These are phyloP conservation scores for Dendrolimus punctatus DNA, from an alignment of 1,140 invertebrate genomes.

Conservation along the genomic window DNA sequence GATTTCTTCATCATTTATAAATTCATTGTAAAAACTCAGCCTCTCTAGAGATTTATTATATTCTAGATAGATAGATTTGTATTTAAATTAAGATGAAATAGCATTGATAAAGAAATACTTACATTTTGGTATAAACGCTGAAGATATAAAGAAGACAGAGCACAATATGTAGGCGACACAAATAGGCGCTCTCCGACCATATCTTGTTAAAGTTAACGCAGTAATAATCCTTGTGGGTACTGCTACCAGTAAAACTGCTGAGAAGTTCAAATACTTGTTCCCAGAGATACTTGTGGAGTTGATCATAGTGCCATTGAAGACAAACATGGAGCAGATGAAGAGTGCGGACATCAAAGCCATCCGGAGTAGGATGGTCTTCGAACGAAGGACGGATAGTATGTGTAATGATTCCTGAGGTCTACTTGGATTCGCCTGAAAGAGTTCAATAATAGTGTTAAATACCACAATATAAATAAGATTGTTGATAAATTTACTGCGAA, in stretches of 20 bases:
- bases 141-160: constrained; percentile 60
- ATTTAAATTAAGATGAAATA: too few species aligned
- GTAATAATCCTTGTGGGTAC: constrained; percentile 75
- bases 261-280: constrained; percentile 75
- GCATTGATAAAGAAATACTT: constrained; percentile 23
- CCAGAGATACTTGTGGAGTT: constrained; percentile 77
- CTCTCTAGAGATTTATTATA: too few species aligned
- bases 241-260: constrained; percentile 69
- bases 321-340: constrained; percentile 79
- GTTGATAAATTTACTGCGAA: too few species aligned
- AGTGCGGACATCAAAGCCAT: constrained; percentile 77
- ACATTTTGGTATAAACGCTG: constrained; percentile 60
- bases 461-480: too few species aligned
- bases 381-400: constrained; percentile 71
- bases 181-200: constrained; percentile 76
- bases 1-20: too few species aligned
- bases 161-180: constrained; percentile 75
- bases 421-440: constrained; percentile 20
- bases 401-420: constrained; percentile 25
- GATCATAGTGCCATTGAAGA: constrained; percentile 86
- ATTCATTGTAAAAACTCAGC: too few species aligned
- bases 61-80: too few species aligned
- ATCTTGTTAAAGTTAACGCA: constrained; percentile 74
- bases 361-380: constrained; percentile 74
- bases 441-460: too few species aligned